These are phyloP conservation scores for Rattus norvegicus DNA, from an alignment of 2,113 vertebrate genomes.

Conservation along the genomic window GRCr8 NC_086019.1:117652001-117652500, in stretches of 20 bases:
- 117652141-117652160: too few relatives aligned
- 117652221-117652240: not conserved
- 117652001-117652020: too few relatives aligned
- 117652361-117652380: not conserved
- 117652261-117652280: not conserved
- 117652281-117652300: not conserved
- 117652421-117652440: not conserved
- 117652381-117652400: not conserved
- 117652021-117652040: too few relatives aligned
- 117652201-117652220: not conserved
- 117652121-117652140: rapidly evolving
- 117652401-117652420: not conserved
- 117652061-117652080: not conserved
- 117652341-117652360: conserved; percentile 5
- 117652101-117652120: rapidly evolving
- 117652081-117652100: not conserved
- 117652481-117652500: not conserved
- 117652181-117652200: not conserved
- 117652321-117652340: not conserved
- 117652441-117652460: too few relatives aligned
- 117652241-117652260: not conserved
- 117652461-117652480: not conserved
- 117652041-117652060: not conserved
- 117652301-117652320: not conserved
- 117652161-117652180: not conserved